These are phyloP conservation scores for Chloropsis hardwickii DNA, from an alignment of 2,113 vertebrate genomes.

Conservation along the genomic window DNA sequence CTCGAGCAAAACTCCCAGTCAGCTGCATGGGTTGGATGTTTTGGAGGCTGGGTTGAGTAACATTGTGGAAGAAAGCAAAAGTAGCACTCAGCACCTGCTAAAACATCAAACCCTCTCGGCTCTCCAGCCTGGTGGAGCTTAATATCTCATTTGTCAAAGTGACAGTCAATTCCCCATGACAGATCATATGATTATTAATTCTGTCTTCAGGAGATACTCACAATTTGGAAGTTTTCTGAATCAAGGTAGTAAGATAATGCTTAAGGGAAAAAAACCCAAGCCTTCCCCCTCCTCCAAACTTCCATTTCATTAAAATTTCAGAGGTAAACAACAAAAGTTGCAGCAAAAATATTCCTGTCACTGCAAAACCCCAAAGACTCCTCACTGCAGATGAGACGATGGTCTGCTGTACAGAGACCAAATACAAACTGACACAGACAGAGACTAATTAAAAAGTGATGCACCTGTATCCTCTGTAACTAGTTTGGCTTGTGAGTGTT, in stretches of 20 bases:
- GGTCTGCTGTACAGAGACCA: background rate
- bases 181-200: background rate
- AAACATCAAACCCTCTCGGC: background rate
- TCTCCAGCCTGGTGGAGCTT: background rate
- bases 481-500: background rate
- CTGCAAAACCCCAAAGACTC: background rate
- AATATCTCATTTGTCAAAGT: background rate
- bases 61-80: background rate
- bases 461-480: background rate
- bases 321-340: background rate
- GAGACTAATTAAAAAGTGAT: background rate
- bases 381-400: background rate
- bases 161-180: background rate
- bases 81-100: background rate
- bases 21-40: background rate
- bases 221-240: background rate
- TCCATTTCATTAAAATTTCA: background rate
- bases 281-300: background rate
- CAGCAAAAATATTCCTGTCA: background rate
- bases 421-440: background rate
- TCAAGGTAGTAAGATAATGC: background rate
- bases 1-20: background rate
- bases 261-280: background rate
- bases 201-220: background rate
- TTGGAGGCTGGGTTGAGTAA: background rate